Base-by-base conservation (phyloP, 2,888 invertebrate genomes). In the Lycocerus yunnanus region DNA sequence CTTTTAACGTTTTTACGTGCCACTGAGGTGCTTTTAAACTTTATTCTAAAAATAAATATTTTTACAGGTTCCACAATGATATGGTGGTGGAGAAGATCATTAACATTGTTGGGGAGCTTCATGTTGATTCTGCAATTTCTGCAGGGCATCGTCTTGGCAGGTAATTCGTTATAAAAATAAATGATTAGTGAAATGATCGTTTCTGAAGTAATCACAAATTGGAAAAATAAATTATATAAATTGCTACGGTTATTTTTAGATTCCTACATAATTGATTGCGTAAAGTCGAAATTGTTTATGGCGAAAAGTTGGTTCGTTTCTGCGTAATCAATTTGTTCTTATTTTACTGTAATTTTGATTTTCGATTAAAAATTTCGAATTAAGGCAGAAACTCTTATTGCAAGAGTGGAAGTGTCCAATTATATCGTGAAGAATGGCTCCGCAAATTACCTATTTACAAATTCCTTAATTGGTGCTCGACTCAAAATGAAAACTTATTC, bases 81-180 rank as follows among this genome's bases (percentile, higher is more conserved):
- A 60, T 58, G 58, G 67, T 71, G 71, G 76, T 63, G 43, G 72
- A 76, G 13, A 14, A 60, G 61, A 43, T 71, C 58, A 11, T 58
- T 75, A 15, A 58, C 63, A 15, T 66, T 68, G 59, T 59, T 76
- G n/a, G 71, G 71, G 66, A 65, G 66, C 15, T 69, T 16, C 58
- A 59, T 15, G 16, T 16, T 72, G 18, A 70, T 76, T 21, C 43
- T 76, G 59, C 73, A 73, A 65, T 70, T 73, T 70, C 71, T 68
- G 20, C 73, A 76, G 20, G 59, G 68, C 65, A 65, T 73, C 21
- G 76, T 71, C 67, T 27, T 73, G 58, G 73, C 73, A 76, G 76
- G 76, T 76, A 73, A 66, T 20, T 68, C 43, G 15, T 63, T 20
- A 21, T 43, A 13, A 15, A 24, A 72, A 27, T 60, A 72, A 67